Evolutionary conservation across 2,113 vertebrate genomes (phyloP), one percentile per base, ranked within the genome.

Genomic region (Tonatia bakeri): DNA sequence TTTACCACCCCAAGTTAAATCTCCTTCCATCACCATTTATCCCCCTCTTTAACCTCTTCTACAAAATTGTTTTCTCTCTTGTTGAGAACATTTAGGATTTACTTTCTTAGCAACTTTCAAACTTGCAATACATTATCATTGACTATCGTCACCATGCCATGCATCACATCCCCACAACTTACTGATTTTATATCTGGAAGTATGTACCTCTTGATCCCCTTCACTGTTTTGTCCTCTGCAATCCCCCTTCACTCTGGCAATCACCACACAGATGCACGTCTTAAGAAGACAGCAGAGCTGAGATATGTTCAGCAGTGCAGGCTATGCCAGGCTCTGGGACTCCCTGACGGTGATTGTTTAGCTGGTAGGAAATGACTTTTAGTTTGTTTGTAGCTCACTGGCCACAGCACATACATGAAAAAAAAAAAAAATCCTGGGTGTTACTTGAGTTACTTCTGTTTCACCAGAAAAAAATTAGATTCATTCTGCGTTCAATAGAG

Each of bases 331-430:
- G 65, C 67, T 72, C 76, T 36, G 36, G 79, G 40, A 94, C 87
- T 94, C 91, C 96, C 93, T 67, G 82, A 91, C 91, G 86, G 77
- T 96, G 82, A 67, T 36, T 96, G 91, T 86, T 59, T 89, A 75
- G 64, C 38, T 91, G 54, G 65, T 31, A 91, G 96, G 86, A 96
- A 96, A 96, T 96, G 93, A 91, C 82, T 96, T 92, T 96, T 75
- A 82, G 92, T 85, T 96, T 91, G 56, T 93, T 96, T 96, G 64
- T 94, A 96, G 93, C 91, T 96, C 61, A 82, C 7, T 84, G 89
- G 93, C 47, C 91, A 93, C 59, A 94, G 14, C 59, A 91, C 36
- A 76, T 64, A 93, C 52, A 80, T 64, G 7, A 4, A n/a, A 22
- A 70, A 81, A n/a, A 22, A 70, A 81, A 86, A 81, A 86, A 82